These are phyloP conservation scores for Coenonympha arcania DNA, from an alignment of 2,888 invertebrate species.

Conservation along the genomic window DNA sequence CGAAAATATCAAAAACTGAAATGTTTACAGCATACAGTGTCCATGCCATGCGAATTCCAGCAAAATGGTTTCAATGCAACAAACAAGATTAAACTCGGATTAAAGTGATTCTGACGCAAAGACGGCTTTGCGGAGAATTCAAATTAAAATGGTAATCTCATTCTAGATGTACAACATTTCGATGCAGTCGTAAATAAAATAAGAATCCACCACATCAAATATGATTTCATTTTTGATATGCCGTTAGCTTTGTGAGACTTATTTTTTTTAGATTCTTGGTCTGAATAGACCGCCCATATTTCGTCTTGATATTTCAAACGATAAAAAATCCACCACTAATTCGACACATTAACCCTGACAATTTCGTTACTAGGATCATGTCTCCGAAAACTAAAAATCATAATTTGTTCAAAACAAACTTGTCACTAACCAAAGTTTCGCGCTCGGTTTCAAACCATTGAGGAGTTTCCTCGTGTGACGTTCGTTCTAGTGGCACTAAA, in stretches of 20 bases:
- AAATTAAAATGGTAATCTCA: background rate
- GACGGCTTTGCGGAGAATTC: background rate
- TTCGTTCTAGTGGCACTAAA: too few relatives aligned
- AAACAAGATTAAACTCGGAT: background rate
- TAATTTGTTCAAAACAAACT: too few relatives aligned
- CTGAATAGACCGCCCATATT: background rate
- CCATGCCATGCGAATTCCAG: background rate
- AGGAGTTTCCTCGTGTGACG: too few relatives aligned
- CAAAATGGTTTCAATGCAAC: slow-evolving; percentile 21
- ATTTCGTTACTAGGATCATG: too few relatives aligned
- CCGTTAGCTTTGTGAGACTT: background rate
- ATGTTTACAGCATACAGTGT: background rate
- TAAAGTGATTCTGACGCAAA: background rate
- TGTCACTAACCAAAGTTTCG: too few relatives aligned
- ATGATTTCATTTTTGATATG: background rate
- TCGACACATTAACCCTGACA: background rate
- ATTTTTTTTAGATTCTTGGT: background rate
- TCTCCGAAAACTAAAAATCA: too few relatives aligned
- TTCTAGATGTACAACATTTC: background rate
- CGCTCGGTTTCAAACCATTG: too few relatives aligned
- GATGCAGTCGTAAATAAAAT: background rate
- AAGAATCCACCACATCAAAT: background rate
- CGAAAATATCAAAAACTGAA: background rate
- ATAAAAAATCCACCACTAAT: background rate
- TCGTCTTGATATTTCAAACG: background rate